Conservation (phyloP, 2,113 vertebrate genomes). For the Shinisaurus crocodilurus region DNA sequence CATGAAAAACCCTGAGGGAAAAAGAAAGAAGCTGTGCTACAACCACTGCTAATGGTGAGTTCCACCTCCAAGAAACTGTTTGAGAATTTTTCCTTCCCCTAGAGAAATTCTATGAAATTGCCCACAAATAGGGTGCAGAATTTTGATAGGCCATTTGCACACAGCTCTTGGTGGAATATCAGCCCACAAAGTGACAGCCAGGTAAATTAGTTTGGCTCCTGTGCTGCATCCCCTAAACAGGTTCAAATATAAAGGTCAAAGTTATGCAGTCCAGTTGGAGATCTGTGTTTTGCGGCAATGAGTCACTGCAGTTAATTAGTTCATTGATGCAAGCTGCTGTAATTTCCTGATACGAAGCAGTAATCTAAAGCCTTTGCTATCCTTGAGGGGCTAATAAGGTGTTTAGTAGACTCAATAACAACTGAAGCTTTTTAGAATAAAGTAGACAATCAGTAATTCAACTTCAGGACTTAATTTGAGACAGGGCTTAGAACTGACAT, state of each 20-base stretch:
- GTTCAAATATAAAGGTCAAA: not conserved
- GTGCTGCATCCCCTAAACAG: not conserved
- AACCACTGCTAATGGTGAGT: too few relatives aligned
- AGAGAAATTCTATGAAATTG: too few relatives aligned
- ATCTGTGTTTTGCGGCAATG: not conserved
- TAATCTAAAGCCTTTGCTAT: not conserved
- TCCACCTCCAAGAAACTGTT: too few relatives aligned
- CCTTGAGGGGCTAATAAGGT: not conserved
- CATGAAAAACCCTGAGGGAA: too few relatives aligned
- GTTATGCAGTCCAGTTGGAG: not conserved
- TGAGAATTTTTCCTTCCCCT: too few relatives aligned
- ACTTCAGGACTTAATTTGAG: conserved; percentile 1
- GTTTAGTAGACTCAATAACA: conserved; percentile 12
- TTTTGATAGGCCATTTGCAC: too few relatives aligned
- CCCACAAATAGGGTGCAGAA: too few relatives aligned
- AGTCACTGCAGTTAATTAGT: not conserved
- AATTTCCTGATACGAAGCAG: not conserved
- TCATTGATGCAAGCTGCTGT: conserved; percentile 7
- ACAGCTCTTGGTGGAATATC: not conserved
- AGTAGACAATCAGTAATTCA: not conserved
- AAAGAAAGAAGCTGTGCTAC: too few relatives aligned
- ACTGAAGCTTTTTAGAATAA: conserved; percentile 14
- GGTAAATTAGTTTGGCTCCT: not conserved
- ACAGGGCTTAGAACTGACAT: not conserved
- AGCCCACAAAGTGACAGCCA: not conserved